phyloP scores from a whole-genome alignment of 2,113 vertebrate species.

The Cepphus grylle region DNA sequence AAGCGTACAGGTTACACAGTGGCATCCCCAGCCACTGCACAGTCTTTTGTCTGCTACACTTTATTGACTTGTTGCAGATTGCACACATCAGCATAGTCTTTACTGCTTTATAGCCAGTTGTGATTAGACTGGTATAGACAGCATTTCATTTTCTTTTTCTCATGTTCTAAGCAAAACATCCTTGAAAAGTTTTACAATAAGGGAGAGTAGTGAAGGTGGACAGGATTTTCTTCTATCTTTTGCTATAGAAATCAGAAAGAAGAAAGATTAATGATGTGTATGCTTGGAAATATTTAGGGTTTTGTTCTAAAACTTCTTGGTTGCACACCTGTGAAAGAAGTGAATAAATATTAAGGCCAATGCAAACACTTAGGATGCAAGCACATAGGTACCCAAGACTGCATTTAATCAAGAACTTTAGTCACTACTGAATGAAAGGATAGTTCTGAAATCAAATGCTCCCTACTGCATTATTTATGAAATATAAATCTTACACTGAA shows the following conservation, averaged over 20 bases:
- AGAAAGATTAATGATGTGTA: not conserved
- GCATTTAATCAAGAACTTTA: not conserved
- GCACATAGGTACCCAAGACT: accelerated
- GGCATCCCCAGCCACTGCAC: not conserved
- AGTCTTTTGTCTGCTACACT: not conserved
- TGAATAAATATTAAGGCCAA: not conserved
- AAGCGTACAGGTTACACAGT: not conserved
- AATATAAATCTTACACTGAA: not conserved
- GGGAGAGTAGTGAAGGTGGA: not conserved
- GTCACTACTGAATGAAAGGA: not conserved
- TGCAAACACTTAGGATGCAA: not conserved
- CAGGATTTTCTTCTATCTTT: not conserved
- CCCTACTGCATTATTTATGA: not conserved
- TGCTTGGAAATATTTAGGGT: not conserved
- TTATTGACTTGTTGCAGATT: not conserved
- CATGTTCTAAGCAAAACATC: not conserved
- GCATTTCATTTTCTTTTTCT: not conserved
- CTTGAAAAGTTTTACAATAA: not conserved
- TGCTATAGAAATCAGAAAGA: not conserved
- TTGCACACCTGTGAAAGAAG: not conserved
- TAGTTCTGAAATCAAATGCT: not conserved
- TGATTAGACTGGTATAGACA: not conserved
- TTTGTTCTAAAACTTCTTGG: not conserved
- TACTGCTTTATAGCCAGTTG: not conserved
- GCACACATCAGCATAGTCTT: not conserved